Base-by-base conservation (phyloP, 1,140 invertebrate species). In the Arion vulgaris region DNA sequence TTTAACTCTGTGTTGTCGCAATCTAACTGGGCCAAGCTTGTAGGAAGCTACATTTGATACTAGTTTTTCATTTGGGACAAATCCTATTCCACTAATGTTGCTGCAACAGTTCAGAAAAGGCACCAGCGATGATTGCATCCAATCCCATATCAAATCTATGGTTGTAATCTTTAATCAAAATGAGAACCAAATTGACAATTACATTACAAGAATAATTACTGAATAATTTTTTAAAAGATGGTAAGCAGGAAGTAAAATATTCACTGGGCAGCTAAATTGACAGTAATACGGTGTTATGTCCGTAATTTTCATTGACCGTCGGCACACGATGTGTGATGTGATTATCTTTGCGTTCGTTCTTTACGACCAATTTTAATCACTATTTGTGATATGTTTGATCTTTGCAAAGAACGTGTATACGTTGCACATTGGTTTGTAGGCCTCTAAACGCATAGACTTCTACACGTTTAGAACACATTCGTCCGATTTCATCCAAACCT, bases 1-100 rank as follows among this genome's bases (percentile, higher is more conserved):
- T 23, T 26, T 36, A 11, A 32, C n/a, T 36, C 78, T 41, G 68
- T 80, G 78, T 28, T 80, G 78, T 36, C 78, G 32, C 1, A 80
- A 23, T 23, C 78, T 69, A 19, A 49, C 19, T 17, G 78, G 78
- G 9, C 78, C 78, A 1, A 71, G 1, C 28, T n/a, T 39, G 66
- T 80, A 80, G 15, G 78, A 80, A 28, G 41, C 39, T 0, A 71
- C 28, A 2, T 62, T 49, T 0, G 39, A 28, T 9, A 80, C 78
- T 11, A 71, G 36, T 49, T 49, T 49, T n/a, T 17, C 34, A 1
- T 19, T 32, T 1, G 19, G 26, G 13, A 4, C 23, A 38, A 49
- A 26, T 11, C 0, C 0, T 34, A 15, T 11, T 15, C 68, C 68
- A 51, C 28, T 69, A n/a, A 39, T 69, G 41, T 69, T 66, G 23